Evolutionary conservation across 2,113 vertebrate genomes (phyloP), one percentile per base, ranked within the genome.

Genomic region (Oenanthe melanoleuca): DNA sequence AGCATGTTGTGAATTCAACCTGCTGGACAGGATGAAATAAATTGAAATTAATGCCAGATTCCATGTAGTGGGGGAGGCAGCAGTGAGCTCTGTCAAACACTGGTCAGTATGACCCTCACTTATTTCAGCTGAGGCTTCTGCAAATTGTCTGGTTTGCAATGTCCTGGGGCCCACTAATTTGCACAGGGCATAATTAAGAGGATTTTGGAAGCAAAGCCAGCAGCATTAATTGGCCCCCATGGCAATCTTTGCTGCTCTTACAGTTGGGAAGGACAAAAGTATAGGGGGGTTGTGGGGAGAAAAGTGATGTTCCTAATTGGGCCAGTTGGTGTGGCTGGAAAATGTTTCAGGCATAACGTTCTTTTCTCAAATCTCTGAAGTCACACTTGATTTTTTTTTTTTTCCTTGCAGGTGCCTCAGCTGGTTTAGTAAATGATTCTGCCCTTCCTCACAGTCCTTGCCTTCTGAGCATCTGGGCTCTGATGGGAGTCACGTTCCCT

Each of bases 41-140:
- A 60, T 65, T 60, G 12, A 86, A 81, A 73, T 83, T 45, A 63
- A 75, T 70, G 23, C 24, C 55, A 47, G 47, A 40, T 65, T 69
- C 50, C 15, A 7, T 5, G 38, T 38, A 50, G 37, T 0, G 0
- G 20, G 37, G 61, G 40, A 71, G 65, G 55, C 83, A 89, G 59
- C 61, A 45, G 44, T 8, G 37, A 80, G 29, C 25, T 82, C 40
- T 29, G 67, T 86, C 47, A 44, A 77, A 55, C 34, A 29, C 3
- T 3, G 59, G 64, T 77, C 55, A 28, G 25, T 40, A 40, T 1
- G 3, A 61, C 28, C 19, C 34, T 8, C 1, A 0, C 40, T 74
- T n/a, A n/a, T 50, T 80, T 89, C 73, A 57, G 65, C 83, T 53
- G 80, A 67, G 45, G 26, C 31, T 86, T 60, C 57, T 72, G 28